Evolutionary conservation across 2,113 vertebrate genomes (phyloP), one percentile per base, ranked within the genome.

Genomic region (Puntigrus tetrazona): DNA sequence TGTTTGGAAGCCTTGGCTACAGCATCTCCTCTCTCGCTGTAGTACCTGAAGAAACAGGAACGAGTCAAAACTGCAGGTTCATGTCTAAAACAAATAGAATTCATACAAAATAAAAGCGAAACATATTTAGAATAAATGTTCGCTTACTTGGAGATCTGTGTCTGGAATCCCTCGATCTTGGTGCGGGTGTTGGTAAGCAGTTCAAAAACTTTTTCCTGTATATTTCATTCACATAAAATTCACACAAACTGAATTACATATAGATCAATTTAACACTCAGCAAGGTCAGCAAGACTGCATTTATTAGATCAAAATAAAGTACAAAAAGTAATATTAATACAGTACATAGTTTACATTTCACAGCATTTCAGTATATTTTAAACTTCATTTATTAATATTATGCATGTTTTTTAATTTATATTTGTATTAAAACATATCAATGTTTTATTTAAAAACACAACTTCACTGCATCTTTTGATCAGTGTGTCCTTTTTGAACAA

Each of bases 181-280:
- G 96, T 96, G 84, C 96, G 96, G 25, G 94, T 94, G 83, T 87
- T 92, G 18, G 96, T 97, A 93, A 97, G 91, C 87, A 96, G 88
- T 86, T 97, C 96, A 84, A 97, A 97, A 73, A 97, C 96, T 84
- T 97, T 97, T 89, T 97, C 96, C 97, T 97, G 87, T 3, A 50
- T 11, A 63, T 29, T 78, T 10, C 3, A 41, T 79, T 55, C 1
- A 73, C 18, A 38, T 13, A 0, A 80, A 73, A 57, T 47, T 29
- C n/a, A 27, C 41, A 74, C 36, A 70, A 38, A 20, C 11, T 16
- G 13, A 43, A 72, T 29, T 63, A 27, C n/a, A 57, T 9, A 55
- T 9, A 7, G 7, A 41, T 8, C 41, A 20, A 50, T 16, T 22
- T 3, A 55, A 22, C 52, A 55, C 7, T 55, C 1, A 50, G 20